These are phyloP conservation scores for Takifugu flavidus DNA, from an alignment of 2,113 vertebrate species.

Conservation along the genomic window DNA sequence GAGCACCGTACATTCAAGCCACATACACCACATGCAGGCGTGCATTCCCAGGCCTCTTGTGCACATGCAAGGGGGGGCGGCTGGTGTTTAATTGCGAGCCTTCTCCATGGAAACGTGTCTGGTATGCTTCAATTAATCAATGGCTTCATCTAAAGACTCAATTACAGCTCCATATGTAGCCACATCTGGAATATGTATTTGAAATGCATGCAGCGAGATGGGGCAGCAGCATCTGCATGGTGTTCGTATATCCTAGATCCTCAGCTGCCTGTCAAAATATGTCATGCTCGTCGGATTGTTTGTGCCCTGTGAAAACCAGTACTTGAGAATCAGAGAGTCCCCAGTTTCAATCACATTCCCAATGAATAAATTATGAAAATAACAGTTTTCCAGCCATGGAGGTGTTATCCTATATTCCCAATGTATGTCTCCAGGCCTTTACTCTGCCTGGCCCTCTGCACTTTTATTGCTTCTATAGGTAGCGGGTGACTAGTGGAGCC, in stretches of 20 bases:
- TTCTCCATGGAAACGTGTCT: slow-evolving; percentile 52
- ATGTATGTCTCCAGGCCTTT: slow-evolving; percentile 15
- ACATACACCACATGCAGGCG: slow-evolving; percentile 39
- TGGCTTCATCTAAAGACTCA: slow-evolving; percentile 63
- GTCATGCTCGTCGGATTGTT: slow-evolving; percentile 7
- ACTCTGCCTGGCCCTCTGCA: slow-evolving; percentile 20
- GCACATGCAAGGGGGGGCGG: slow-evolving; percentile 14
- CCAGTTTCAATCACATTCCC: slow-evolving; percentile 54
- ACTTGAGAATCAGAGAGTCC: slow-evolving; percentile 32
- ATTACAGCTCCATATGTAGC: slow-evolving; percentile 66
- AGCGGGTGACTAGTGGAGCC: slow-evolving; percentile 6
- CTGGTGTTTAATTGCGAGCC: slow-evolving; percentile 63
- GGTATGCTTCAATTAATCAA: slow-evolving; percentile 68
- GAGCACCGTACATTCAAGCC: slow-evolving; percentile 19
- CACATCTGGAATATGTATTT: slow-evolving; percentile 54
- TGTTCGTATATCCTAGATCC: slow-evolving; percentile 2
- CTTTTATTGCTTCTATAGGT: slow-evolving; percentile 44
- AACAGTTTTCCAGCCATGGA: slow-evolving; percentile 43
- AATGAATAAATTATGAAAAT: slow-evolving; percentile 70
- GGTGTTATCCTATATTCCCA: slow-evolving; percentile 29
- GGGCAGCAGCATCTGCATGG: not conserved
- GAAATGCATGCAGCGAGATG: slow-evolving; percentile 11
- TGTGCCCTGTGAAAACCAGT: slow-evolving; percentile 22
- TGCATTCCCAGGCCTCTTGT: slow-evolving; percentile 16
- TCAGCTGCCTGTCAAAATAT: slow-evolving; percentile 15